Evolutionary conservation across 2,797 vertebrate species (phyloP).

Genomic region (Dendrocincla fuliginosa): DNA sequence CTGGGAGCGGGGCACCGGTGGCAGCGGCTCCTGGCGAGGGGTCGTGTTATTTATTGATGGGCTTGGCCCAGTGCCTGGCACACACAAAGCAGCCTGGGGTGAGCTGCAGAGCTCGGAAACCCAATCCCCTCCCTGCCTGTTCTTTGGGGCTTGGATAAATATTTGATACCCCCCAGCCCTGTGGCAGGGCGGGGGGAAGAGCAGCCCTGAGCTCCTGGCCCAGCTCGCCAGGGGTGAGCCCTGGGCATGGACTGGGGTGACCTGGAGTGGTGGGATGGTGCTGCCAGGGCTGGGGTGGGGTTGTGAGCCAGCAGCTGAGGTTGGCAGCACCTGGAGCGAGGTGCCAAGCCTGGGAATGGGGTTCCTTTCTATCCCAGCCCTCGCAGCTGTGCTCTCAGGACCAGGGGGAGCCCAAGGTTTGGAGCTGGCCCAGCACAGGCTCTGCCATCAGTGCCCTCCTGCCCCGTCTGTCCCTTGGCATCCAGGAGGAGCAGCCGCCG

Average conservation of each 20-base stretch:
- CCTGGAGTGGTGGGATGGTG: neutral
- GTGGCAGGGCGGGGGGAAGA: neutral
- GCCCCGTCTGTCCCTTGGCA: fast-evolving
- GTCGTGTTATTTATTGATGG: slow-evolving; percentile 58
- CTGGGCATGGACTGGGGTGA: neutral
- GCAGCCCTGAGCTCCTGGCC: neutral
- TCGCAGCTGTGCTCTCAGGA: neutral
- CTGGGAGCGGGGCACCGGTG: neutral
- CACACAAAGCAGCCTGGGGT: slow-evolving; percentile 18
- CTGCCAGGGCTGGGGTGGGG: neutral
- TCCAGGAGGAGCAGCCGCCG: fast-evolving
- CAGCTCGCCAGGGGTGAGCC: neutral
- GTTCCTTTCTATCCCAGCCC: neutral
- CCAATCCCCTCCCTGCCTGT: slow-evolving; percentile 5
- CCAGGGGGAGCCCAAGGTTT: neutral
- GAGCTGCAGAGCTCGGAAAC: slow-evolving; percentile 59
- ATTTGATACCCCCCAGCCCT: slow-evolving; percentile 68
- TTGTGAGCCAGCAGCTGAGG: neutral
- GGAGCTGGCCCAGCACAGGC: neutral
- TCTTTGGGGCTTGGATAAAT: slow-evolving; percentile 67
- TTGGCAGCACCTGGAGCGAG: neutral
- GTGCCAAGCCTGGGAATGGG: neutral
- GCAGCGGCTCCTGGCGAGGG: neutral
- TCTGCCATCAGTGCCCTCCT: fast-evolving
- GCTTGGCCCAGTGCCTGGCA: neutral